Percentiles rank a stretch among this genome's conserved stretches.
Evolutionary conservation across 2,113 vertebrate genomes (phyloP).

Genomic region (Balaeniceps rex): DNA sequence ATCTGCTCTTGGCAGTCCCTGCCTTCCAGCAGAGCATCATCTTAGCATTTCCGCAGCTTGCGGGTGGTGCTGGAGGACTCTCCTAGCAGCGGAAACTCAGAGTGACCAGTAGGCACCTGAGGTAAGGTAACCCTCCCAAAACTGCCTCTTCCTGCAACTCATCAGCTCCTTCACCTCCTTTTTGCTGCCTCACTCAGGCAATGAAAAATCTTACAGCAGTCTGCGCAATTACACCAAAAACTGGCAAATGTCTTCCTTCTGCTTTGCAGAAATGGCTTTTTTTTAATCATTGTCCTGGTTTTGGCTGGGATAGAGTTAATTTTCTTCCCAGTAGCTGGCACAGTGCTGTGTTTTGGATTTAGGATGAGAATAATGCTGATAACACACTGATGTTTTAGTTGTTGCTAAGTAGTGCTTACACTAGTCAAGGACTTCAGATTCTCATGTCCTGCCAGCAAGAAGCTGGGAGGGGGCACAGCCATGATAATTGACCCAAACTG

Average conservation of each 20-base stretch:
- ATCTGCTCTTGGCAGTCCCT: not conserved
- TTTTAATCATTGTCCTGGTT: too few species aligned
- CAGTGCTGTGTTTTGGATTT: too few species aligned
- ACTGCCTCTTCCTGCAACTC: not conserved
- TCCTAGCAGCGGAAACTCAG: not conserved
- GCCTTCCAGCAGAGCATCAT: not conserved
- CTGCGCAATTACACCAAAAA: not conserved
- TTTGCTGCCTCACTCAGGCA: not conserved
- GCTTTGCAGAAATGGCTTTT: not conserved
- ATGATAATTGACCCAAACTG: too few species aligned
- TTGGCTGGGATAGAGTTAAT: too few species aligned
- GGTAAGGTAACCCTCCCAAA: not conserved
- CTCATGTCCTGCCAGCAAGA: too few species aligned
- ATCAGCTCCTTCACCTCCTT: not conserved
- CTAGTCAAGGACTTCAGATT: too few species aligned
- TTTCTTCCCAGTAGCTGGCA: too few species aligned
- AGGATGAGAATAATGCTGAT: too few species aligned
- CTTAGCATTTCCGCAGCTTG: not conserved
- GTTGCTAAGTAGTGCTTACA: too few species aligned
- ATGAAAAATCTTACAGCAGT: not conserved
- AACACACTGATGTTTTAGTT: too few species aligned
- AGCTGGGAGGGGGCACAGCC: too few species aligned
- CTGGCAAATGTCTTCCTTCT: not conserved
- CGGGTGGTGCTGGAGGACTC: not conserved
- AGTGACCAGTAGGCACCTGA: not conserved